phyloP scores from a whole-genome alignment of 2,888 invertebrate species.

The Herminia tarsipennalis region DNA sequence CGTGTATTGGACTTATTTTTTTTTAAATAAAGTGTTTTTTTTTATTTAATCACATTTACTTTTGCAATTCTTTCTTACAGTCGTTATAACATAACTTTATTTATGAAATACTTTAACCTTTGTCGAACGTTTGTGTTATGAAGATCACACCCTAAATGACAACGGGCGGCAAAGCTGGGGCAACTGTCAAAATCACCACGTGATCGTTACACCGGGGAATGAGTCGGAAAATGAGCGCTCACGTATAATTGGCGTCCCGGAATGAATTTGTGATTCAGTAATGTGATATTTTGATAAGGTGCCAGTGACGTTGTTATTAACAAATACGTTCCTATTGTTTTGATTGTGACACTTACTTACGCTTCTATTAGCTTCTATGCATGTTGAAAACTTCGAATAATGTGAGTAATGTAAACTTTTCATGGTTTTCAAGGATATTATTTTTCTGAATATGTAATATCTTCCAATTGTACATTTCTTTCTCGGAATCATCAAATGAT shows the following conservation, averaged over 20 bases:
- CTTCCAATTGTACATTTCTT: no score
- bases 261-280: conserved; percentile 81
- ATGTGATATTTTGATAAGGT: conserved; percentile 83
- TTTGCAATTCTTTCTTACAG: no score
- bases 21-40: no score
- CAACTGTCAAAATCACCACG: conserved; percentile 84
- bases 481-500: no score
- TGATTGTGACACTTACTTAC: conserved; percentile 12
- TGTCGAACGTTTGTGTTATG: conserved; percentile 19
- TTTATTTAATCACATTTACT: no score
- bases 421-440: no score
- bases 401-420: no score
- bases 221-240: conserved; percentile 81
- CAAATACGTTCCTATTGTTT: conserved; percentile 29
- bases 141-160: conserved; percentile 42
- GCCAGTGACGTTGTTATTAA: conserved; percentile 61
- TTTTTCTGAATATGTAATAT: no score
- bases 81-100: no score
- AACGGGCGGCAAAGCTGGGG: conserved; percentile 47
- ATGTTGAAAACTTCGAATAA: no score
- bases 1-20: no score
- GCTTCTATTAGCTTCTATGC: background rate
- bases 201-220: conserved; percentile 83
- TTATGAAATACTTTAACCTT: no score
- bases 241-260: conserved; percentile 79